Conservation (phyloP, 1,140 invertebrate genomes). For the Drosophila pectinifera region DNA sequence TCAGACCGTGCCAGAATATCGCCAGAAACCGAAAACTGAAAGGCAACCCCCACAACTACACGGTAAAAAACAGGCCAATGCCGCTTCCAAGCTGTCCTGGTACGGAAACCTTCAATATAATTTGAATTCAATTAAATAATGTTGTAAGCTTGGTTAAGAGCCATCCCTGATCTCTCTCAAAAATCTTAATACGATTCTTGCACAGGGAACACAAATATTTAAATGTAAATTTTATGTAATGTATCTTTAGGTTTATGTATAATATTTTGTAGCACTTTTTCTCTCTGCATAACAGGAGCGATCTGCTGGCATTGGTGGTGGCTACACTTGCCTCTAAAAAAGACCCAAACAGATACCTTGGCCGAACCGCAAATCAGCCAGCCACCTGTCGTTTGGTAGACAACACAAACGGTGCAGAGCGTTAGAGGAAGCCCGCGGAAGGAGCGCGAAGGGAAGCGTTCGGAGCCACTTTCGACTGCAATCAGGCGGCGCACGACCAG, state of each 20-base stretch:
- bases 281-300: conserved; percentile 20
- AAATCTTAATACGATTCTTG: neutral
- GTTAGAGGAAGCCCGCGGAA: conserved; percentile 38
- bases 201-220: too few relatives aligned
- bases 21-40: conserved; percentile 47
- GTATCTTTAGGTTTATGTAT: too few relatives aligned
- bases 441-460: conserved; percentile 12
- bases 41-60: conserved; percentile 64
- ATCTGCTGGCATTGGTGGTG: conserved; percentile 25
- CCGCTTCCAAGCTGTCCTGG: neutral
- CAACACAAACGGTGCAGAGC: conserved; percentile 53
- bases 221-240: too few relatives aligned
- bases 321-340: conserved; percentile 38
- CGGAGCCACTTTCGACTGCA: conserved; percentile 56
- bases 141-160: neutral
- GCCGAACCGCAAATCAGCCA: conserved; percentile 26
- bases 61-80: conserved; percentile 1
- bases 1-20: conserved; percentile 67
- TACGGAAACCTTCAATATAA: too few relatives aligned
- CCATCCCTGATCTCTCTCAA: neutral
- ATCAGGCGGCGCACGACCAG: conserved; percentile 46
- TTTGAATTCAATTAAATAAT: neutral
- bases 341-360: conserved; percentile 29
- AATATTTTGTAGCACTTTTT: neutral
- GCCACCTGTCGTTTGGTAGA: conserved; percentile 66